These are phyloP conservation scores for Oncorhynchus kisutch DNA, from an alignment of 2,113 vertebrate species.

Conservation along the genomic window DNA sequence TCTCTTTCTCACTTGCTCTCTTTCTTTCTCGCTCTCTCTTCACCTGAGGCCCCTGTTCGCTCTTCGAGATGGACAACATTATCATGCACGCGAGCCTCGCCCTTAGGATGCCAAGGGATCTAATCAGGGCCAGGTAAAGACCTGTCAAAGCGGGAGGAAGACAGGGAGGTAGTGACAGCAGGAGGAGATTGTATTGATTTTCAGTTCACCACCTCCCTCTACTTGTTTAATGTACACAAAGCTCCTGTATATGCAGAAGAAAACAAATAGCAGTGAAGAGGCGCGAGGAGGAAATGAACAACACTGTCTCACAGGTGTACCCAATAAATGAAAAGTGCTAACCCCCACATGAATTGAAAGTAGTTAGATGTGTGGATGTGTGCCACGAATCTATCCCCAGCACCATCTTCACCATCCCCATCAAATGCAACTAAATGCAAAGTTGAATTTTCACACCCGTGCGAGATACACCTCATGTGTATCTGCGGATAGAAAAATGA, in stretches of 20 bases:
- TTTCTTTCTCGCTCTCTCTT: not conserved
- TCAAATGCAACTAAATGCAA: too few species aligned
- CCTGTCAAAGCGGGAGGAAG: conserved; percentile 33
- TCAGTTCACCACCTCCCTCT: conserved; percentile 23
- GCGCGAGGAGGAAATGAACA: not conserved
- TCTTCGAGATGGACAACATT: conserved; percentile 18
- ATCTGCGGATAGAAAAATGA: too few species aligned
- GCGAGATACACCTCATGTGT: too few species aligned
- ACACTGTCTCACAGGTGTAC: not conserved
- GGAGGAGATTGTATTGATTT: conserved; percentile 51
- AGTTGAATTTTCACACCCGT: too few species aligned
- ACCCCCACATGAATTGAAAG: too few species aligned
- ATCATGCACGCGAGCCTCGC: conserved; percentile 16
- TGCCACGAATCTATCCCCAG: too few species aligned
- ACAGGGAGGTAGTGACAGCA: conserved; percentile 29
- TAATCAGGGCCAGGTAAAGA: conserved; percentile 42
- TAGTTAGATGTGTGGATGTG: too few species aligned
- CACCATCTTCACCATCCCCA: too few species aligned
- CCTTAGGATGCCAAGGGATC: conserved; percentile 26
- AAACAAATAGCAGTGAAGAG: not conserved
- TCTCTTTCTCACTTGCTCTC: too few species aligned
- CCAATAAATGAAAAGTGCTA: not conserved
- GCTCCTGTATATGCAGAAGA: conserved; percentile 22
- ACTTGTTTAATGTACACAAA: conserved; percentile 44
- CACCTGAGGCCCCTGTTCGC: conserved; percentile 8